Conservation (phyloP, 2,797 vertebrate genomes). For the Neostethus bicornis region DNA sequence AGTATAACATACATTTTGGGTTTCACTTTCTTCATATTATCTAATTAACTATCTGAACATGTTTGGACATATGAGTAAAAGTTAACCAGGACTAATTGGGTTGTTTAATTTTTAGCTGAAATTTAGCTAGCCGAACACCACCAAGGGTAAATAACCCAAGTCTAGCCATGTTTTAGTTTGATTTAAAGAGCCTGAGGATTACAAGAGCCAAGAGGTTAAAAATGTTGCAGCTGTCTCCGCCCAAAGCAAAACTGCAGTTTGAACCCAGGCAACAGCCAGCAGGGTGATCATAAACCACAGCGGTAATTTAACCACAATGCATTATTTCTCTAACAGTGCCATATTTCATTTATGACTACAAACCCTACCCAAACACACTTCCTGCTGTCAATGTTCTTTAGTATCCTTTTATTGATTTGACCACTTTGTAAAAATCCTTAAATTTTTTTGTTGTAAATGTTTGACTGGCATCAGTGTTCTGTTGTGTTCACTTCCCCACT, state of each 20-base stretch:
- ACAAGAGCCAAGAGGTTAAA: slow-evolving; percentile 44
- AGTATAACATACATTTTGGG: slow-evolving; percentile 26
- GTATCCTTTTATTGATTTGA: slow-evolving; percentile 65
- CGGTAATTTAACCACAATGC: slow-evolving; percentile 63
- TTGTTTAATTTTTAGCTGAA: slow-evolving; percentile 4
- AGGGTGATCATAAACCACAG: slow-evolving; percentile 62
- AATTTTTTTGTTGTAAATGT: slow-evolving; percentile 41
- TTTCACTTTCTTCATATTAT: slow-evolving; percentile 25
- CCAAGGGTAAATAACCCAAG: slow-evolving; percentile 3
- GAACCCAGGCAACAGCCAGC: slow-evolving; percentile 39
- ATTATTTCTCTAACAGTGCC: slow-evolving; percentile 54
- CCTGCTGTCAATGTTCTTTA: slow-evolving; percentile 56
- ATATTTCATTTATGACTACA: slow-evolving; percentile 66
- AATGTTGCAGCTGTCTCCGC: slow-evolving; percentile 35
- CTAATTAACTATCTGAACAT: slow-evolving; percentile 7
- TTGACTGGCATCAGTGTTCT: slow-evolving; percentile 46
- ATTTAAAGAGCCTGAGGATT: slow-evolving; percentile 20
- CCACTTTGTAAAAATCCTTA: slow-evolving; percentile 55
- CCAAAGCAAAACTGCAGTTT: slow-evolving; percentile 40
- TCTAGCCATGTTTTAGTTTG: slow-evolving; percentile 12
- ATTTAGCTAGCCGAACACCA: slow-evolving; percentile 12
- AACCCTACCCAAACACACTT: slow-evolving; percentile 49
- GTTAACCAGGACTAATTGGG: background rate
- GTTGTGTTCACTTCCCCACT: slow-evolving; percentile 24
- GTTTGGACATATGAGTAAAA: background rate